phyloP scores from a whole-genome alignment of 2,797 vertebrate species.

The Tapera naevia region DNA sequence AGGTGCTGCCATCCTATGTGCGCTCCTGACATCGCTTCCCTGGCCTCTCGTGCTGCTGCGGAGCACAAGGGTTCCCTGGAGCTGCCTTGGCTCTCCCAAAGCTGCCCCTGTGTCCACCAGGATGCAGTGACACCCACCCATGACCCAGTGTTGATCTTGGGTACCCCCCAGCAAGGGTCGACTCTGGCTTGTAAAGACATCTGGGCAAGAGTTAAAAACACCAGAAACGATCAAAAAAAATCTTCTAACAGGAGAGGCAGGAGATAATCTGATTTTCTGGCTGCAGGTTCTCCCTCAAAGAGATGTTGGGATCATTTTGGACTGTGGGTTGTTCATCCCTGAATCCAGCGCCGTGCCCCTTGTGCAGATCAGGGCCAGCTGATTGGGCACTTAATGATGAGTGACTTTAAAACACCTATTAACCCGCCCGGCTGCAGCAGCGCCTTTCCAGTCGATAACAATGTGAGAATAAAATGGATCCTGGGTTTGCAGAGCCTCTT shows the following conservation, averaged over 20 bases:
- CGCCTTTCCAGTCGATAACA: neutral
- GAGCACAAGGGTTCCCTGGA: neutral
- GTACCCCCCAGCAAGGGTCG: neutral
- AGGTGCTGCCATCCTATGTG: neutral
- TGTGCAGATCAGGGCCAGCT: accelerated
- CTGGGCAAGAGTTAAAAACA: neutral
- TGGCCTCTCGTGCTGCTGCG: accelerated
- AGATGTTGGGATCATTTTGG: neutral
- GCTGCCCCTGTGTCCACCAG: neutral
- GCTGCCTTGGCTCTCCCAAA: neutral
- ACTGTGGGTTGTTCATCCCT: neutral
- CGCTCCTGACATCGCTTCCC: neutral
- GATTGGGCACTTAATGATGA: accelerated
- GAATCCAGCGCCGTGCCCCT: neutral
- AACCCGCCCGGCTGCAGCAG: neutral
- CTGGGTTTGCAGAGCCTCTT: neutral
- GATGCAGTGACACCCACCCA: neutral
- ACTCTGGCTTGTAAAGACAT: neutral
- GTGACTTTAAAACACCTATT: neutral
- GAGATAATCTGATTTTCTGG: neutral
- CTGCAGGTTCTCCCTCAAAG: neutral
- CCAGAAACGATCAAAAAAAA: neutral
- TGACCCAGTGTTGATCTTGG: neutral
- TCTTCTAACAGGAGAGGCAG: neutral
- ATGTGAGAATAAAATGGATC: neutral